Evolutionary conservation across 2,113 vertebrate genomes (phyloP), one percentile per base, ranked within the genome.

Genomic region (Hippoglossus stenolepis): DNA sequence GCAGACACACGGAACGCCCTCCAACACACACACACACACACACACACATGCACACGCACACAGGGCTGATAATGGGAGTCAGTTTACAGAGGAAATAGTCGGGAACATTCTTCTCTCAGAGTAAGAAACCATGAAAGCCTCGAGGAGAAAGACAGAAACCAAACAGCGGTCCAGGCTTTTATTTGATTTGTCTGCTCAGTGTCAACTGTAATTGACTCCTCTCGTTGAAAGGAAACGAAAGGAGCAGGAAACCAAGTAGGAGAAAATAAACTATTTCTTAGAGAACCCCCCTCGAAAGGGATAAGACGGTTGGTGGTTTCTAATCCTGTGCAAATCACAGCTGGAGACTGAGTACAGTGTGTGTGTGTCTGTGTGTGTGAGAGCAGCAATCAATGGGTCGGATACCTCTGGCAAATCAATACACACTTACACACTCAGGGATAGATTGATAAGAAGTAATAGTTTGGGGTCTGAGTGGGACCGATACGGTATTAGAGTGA

Each of bases 371-470:
- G 51, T 49, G 60, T 24, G 10, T 56, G 72, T 28, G 23, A 23
- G 40, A 66, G 5, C 68, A 83, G 23, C 60, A 61, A 24, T 70
- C 66, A 66, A 24, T 70, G 79, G 72, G 60, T 80, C 26, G 82
- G 69, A 72, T 80, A 88, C 86, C 85, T 85, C 79, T 71, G 80
- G 82, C 87, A 74, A 91, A 88, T 85, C 83, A 61, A 83, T 85
- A 85, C 73, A 64, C 62, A 23, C 23, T 78, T 59, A 56, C 70
- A 75, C 62, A 24, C 40, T 68, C 57, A 21, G 63, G 14, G 57
- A 64, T 24, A 2, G 62, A 77, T 54, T 73, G 70, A 81, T 80
- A 65, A 57, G 54, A 77, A 62, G 75, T 70, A 77, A 70, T 47
- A 65, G 66, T 45, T 65, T 28, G 60, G 56, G 70, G 51, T 72